Evolutionary conservation across 1,140 invertebrate genomes (phyloP).

Genomic region (Coelopa frigida): DNA sequence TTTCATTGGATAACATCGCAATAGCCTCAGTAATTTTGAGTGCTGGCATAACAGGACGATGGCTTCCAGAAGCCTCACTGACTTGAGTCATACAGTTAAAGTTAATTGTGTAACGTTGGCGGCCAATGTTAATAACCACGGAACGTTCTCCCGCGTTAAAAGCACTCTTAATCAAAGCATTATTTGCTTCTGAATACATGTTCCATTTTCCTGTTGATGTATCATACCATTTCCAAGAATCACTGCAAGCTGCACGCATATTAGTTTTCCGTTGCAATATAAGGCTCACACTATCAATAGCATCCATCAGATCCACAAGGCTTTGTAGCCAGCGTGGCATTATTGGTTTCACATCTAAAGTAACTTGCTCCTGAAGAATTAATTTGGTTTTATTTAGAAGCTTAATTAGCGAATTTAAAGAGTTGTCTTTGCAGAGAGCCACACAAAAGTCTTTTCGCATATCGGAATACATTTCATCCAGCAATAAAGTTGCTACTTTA

Average conservation of each 20-base stretch:
- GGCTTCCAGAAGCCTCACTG: conserved; percentile 73
- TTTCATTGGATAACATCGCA: background rate
- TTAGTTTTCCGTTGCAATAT: conserved; percentile 62
- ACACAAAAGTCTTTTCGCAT: conserved; percentile 46
- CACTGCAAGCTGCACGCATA: conserved; percentile 60
- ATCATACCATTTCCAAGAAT: conserved; percentile 83
- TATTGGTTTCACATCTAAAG: conserved; percentile 50
- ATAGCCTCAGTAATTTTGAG: conserved; percentile 45
- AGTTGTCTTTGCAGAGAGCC: conserved; percentile 28
- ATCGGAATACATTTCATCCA: conserved; percentile 67
- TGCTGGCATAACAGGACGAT: conserved; percentile 73
- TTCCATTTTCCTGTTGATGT: conserved; percentile 75
- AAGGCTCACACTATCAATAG: conserved; percentile 72
- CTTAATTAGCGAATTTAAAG: conserved; percentile 29
- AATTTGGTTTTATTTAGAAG: conserved; percentile 31
- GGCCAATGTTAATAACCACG: conserved; percentile 64
- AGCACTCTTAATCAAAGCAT: conserved; percentile 76
- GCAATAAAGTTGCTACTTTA: conserved; percentile 70
- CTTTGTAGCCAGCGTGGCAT: conserved; percentile 77
- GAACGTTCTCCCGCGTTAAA: conserved; percentile 70
- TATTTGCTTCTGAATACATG: conserved; percentile 65
- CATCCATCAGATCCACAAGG: conserved; percentile 68
- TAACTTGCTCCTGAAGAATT: conserved; percentile 24
- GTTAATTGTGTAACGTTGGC: conserved; percentile 71
- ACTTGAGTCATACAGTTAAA: conserved; percentile 80